Evolutionary conservation across 37 sponge, comb jelly and placozoan species (phyloP), one percentile per base, ranked within the genome.

Genomic region (Ephydatia muelleri): DNA sequence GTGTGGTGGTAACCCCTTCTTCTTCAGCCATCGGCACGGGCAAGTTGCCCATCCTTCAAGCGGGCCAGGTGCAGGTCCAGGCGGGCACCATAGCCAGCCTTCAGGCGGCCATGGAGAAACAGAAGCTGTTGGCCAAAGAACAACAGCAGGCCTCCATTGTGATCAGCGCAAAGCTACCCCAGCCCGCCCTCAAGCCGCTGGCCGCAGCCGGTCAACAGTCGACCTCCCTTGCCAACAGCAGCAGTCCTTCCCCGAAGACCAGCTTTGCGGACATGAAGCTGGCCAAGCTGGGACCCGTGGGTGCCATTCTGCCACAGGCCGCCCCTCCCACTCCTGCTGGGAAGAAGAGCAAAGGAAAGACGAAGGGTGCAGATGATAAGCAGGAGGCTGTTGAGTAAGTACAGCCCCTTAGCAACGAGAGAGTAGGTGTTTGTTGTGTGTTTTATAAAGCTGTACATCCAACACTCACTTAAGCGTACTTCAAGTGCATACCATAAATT

Each of bases 221-320:
- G 30, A 2, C 5, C 35, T 26, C 29, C 65, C 75, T 57, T 33
- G 32, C 74, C 28, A 34, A 34, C 35, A 73, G 74, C 13, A 31
- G 37, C 13, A 31, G 37, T 27, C 22, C 74, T 73, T 34, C 25
- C 33, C 31, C 69, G 38, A 80, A 64, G 38, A 73, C 74, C 21
- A 49, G 81, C 26, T 80, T 86, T 70, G 81, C 73, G 27, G 31
- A 80, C 47, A 37, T 86, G 43, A 86, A 86, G 37, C 47, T 69
- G n/a, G 70, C 8, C 1, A 29, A 29, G 6, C 16, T 26, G 11
- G 76, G 36, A 75, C 36, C 76, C 0, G 38, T 23, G 2, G 12
- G 16, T 38, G 77, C 43, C 40, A 34, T 43, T 3, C 2, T 77
- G 16, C 78, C 69, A 19, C 36, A 14, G 28, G 16, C 43, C 38